Evolutionary conservation across 2,113 vertebrate genomes (phyloP).

Genomic region (Falco punctatus): DNA sequence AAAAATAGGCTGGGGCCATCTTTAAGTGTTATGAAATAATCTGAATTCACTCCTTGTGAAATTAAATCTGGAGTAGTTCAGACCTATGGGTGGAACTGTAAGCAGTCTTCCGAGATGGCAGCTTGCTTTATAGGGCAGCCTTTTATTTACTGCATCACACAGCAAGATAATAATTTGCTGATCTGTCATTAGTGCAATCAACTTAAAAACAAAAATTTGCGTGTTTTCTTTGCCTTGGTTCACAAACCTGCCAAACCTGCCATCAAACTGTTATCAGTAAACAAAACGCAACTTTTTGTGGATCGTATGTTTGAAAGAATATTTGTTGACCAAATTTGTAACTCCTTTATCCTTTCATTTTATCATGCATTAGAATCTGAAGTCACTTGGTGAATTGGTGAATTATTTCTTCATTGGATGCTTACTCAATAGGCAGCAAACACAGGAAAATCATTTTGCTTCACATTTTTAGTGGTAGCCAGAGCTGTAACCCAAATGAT

Average conservation of each 20-base stretch:
- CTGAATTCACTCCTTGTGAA: slow-evolving; percentile 67
- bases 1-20: slow-evolving; percentile 64
- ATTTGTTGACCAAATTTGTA: neutral
- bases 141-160: slow-evolving; percentile 52
- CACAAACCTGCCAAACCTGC: neutral
- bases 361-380: neutral
- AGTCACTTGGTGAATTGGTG: neutral
- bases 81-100: slow-evolving; percentile 52
- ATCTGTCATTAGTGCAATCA: slow-evolving; percentile 51
- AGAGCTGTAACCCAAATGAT: neutral
- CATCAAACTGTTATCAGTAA: neutral
- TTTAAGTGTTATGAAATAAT: slow-evolving; percentile 69
- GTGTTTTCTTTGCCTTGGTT: slow-evolving; percentile 18
- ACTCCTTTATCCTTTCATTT: neutral
- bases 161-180: slow-evolving; percentile 52
- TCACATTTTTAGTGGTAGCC: neutral
- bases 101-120: slow-evolving; percentile 66
- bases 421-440: neutral
- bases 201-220: neutral
- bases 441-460: neutral
- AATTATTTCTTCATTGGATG: slow-evolving; percentile 6
- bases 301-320: neutral
- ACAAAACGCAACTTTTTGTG: neutral
- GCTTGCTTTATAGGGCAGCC: slow-evolving; percentile 54
- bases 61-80: slow-evolving; percentile 64